Evolutionary conservation across 1,140 invertebrate genomes (phyloP).

Genomic region (Chironomus striatipennis): DNA sequence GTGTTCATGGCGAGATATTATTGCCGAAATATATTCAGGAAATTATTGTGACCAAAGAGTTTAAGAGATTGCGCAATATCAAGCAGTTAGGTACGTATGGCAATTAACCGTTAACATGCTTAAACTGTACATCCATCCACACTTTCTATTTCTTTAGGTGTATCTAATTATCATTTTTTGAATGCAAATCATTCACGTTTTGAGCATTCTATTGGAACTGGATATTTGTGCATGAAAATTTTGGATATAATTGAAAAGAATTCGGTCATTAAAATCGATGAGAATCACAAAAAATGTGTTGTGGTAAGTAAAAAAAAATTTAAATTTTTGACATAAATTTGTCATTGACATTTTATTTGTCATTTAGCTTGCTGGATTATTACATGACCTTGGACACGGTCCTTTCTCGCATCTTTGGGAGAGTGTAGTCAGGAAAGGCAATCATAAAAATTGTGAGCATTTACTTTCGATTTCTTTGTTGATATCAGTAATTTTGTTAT

Average conservation of each 20-base stretch:
- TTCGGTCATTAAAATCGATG: neutral
- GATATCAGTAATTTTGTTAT: no score
- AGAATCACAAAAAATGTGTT: neutral
- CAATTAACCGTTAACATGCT: neutral
- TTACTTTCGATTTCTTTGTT: no score
- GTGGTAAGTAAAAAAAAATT: neutral
- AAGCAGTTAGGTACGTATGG: neutral
- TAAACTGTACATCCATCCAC: no score
- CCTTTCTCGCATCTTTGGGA: conserved; percentile 59
- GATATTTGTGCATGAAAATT: neutral
- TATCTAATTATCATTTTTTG: neutral
- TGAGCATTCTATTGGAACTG: neutral
- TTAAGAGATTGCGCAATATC: neutral
- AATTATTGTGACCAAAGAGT: neutral
- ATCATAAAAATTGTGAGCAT: conserved; percentile 37
- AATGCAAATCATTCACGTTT: neutral
- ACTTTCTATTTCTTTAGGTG: neutral
- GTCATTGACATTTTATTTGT: neutral
- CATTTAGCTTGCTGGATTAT: conserved; percentile 53
- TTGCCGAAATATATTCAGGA: neutral
- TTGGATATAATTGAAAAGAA: neutral
- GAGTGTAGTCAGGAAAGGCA: conserved; percentile 33
- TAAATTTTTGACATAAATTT: neutral
- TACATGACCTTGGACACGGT: conserved; percentile 62
- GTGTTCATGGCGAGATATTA: neutral